Percentiles rank a stretch among this genome's conserved stretches.
Evolutionary conservation across 2,888 invertebrate genomes (phyloP).

Genomic region (Ligdia adustata): DNA sequence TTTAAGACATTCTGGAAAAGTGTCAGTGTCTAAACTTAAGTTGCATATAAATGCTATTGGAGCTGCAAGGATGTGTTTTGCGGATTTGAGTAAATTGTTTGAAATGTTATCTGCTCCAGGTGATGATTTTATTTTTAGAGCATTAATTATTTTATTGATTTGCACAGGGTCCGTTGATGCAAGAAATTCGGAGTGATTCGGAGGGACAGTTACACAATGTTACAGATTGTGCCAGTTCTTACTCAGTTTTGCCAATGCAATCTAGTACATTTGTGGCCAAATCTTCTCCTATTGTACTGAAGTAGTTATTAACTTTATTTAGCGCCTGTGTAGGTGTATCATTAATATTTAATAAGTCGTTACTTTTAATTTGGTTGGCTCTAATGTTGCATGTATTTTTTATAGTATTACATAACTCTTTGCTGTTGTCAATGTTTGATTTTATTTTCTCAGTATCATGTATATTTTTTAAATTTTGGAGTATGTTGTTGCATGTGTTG

Average conservation of each 20-base stretch:
- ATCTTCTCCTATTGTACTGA: neutral
- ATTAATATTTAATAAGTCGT: neutral
- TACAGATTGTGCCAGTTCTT: neutral
- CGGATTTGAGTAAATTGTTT: too few species aligned
- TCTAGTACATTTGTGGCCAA: neutral
- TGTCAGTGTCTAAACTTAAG: too few species aligned
- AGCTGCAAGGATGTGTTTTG: too few species aligned
- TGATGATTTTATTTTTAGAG: too few species aligned
- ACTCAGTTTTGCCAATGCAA: neutral
- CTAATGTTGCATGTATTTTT: neutral
- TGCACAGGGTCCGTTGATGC: too few species aligned
- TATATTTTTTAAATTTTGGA: neutral
- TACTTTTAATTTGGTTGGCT: neutral
- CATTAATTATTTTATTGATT: too few species aligned
- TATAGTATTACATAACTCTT: neutral
- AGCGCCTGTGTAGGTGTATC: neutral
- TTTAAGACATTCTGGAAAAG: too few species aligned
- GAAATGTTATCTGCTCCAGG: too few species aligned
- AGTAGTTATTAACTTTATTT: neutral
- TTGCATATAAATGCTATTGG: too few species aligned
- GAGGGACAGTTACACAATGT: too few species aligned
- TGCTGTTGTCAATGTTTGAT: neutral
- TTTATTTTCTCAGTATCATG: neutral
- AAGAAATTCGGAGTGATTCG: too few species aligned
- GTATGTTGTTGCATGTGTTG: too few species aligned